Evolutionary conservation across 2,888 invertebrate species (phyloP), one percentile per base, ranked within the genome.

Genomic region (Melieria picta): DNA sequence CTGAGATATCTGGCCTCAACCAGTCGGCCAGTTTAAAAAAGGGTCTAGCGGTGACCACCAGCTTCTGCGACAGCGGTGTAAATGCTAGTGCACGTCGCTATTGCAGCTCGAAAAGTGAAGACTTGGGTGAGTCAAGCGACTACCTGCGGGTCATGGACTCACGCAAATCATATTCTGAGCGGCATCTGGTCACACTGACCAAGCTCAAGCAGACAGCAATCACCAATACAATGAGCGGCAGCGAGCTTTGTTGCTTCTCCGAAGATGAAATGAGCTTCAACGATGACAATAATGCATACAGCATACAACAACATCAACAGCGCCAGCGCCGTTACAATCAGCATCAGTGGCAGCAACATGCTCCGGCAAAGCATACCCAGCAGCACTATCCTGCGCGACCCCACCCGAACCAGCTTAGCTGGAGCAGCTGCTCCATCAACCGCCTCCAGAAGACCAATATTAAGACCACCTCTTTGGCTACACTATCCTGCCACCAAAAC

Each of bases 161-260:
- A 16, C 81, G 85, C n/a, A 85, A 85, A 61, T 85, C 85, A 0
- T 84, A 85, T 60, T 85, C 85, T 48, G 87, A 87, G 69, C 81
- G 86, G 7, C 84, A 86, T 74, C 73, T 87, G 58, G 81, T 84
- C 63, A 81, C 80, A 16, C 75, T 82, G 72, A 84, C 85, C 16
- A 83, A 83, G 69, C 81, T 86, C 11, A 85, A 86, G 69, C 86
- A 87, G 75, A 87, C 84, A 61, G 85, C 86, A 50, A 86, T 86
- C 5, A 85, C 85, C 64, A 85, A 79, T n/a, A 83, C 82, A 72
- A 81, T 81, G 73, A 80, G 79, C 43, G 80, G 77, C 61, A 75
- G 77, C 65, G 83, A 77, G 62, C 75, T 75, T 57, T 71, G 62
- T 64, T 80, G 79, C 72, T 77, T 79, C 64, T 81, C 81, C 62